Evolutionary conservation across 92 coral and sea anemone species (phyloP), one percentile per base, ranked within the genome.

Genomic region (Palythoa heliodiscus): DNA sequence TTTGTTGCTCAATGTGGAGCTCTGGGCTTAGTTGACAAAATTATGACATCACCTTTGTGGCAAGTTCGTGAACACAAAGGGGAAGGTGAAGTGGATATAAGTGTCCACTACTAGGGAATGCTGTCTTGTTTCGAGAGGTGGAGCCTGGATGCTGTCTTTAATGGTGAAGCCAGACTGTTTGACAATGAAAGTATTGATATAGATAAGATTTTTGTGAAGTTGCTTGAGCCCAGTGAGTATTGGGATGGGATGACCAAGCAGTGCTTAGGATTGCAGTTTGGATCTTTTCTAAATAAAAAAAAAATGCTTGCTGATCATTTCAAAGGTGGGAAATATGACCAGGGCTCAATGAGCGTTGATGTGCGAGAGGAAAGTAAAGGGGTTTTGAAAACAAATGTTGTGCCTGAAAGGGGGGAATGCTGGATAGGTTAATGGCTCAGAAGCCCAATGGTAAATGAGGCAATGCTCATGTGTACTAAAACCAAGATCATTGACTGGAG

Each of bases 171-270:
- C 5, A 40, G 47, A 40, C 5, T 40, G 47, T 40, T 40, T 40
- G 47, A 40, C 47, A 40, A 40, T 40, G 47, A 40, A 40, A 40
- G 47, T 40, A 40, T 40, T 40, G 5, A 40, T 40, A 40, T 40
- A 40, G 47, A 40, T 40, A 5, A 40, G 47, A 40, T 40, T 40
- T 40, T 40, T 40, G 47, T 20, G n/a, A 60, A 76, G 52, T 75
- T 86, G 24, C 38, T 76, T 38, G 83, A 86, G 37, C 75, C n/a
- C 16, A 76, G 57, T 60, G 69, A 50, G 5, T 54, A 14, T n/a
- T 25, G 52, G 70, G 87, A 84, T 52, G 52, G 22, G 22, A 69
- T 73, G 70, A 75, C 87, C 22, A 84, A 72, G 58, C 83, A 86
- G 63, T 64, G 47, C 55, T 79, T 75, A 15, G 76, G 75, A 64